Percentiles rank a stretch among this genome's conserved stretches.
These are phyloP conservation scores for Flexamia atlantica DNA, from an alignment of 2,888 invertebrate species.

Conservation along the genomic window DNA sequence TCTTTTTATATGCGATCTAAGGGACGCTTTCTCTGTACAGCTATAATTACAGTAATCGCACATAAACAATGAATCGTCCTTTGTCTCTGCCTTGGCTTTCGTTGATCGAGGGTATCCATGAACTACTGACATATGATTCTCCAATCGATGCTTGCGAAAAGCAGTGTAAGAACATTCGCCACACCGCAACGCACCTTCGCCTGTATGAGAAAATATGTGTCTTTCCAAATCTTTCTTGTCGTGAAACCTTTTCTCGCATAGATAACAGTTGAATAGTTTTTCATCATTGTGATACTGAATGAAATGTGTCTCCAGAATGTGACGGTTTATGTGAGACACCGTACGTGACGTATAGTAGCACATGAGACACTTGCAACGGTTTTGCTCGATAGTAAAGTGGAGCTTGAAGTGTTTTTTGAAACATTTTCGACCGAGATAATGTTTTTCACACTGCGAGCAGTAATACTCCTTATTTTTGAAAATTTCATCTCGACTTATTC, in stretches of 20 bases:
- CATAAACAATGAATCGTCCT: not conserved
- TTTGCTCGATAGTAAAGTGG: not conserved
- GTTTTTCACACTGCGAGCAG: not conserved
- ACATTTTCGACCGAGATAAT: not conserved
- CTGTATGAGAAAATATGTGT: not conserved
- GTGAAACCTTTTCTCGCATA: not conserved
- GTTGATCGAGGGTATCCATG: not conserved
- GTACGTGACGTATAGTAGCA: not conserved
- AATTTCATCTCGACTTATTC: slow-evolving; percentile 1
- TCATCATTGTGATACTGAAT: not conserved
- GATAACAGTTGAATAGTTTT: not conserved
- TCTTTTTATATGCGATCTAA: not conserved
- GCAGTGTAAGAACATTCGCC: not conserved
- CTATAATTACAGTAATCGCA: not conserved
- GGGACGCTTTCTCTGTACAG: not conserved
- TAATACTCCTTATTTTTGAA: not conserved
- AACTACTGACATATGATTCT: not conserved
- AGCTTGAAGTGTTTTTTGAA: slow-evolving; percentile 9
- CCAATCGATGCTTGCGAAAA: not conserved
- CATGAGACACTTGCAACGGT: not conserved
- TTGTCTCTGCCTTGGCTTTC: not conserved
- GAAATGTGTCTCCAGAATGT: not conserved
- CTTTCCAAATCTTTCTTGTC: slow-evolving; percentile 11
- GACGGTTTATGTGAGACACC: slow-evolving; percentile 1
- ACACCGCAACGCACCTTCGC: not conserved